phyloP scores from a whole-genome alignment of 2,113 vertebrate species.

The Saimiri boliviensis region DNA sequence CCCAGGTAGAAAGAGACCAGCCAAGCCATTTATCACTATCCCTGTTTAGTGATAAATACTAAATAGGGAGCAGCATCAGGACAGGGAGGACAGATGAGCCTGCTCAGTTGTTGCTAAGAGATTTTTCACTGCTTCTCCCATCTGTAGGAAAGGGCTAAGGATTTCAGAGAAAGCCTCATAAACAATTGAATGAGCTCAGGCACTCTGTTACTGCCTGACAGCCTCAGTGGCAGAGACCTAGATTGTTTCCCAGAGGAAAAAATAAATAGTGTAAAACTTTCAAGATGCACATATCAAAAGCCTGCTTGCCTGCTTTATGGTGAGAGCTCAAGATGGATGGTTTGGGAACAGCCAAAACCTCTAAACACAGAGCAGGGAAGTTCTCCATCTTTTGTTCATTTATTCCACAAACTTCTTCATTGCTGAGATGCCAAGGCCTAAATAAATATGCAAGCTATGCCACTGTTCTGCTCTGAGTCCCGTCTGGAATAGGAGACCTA shows the following conservation, averaged over 20 bases:
- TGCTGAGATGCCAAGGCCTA: not conserved
- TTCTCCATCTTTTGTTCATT: conserved; percentile 38
- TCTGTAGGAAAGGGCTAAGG: not conserved
- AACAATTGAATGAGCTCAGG: not conserved
- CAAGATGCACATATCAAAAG: not conserved
- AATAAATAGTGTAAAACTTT: conserved; percentile 25
- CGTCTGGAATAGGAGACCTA: not conserved
- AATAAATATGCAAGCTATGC: not conserved
- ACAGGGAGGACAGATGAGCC: not conserved
- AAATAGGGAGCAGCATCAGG: not conserved
- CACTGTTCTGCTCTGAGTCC: not conserved
- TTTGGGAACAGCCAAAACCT: conserved; percentile 11
- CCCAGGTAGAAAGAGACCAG: not conserved
- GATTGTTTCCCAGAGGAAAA: conserved; percentile 3
- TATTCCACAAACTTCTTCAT: not conserved
- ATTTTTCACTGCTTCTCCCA: not conserved
- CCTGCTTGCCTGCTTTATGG: not conserved
- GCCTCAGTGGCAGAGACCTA: not conserved
- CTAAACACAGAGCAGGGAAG: not conserved
- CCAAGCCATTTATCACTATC: not conserved
- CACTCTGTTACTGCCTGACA: conserved; percentile 28
- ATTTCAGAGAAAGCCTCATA: not conserved
- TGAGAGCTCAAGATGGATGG: not conserved
- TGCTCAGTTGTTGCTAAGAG: not conserved
- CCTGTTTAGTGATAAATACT: not conserved